Percentiles rank a stretch among this genome's conserved stretches.
Conservation (phyloP, 1,140 invertebrate genomes). For the Stenopsyche tienmushanensis region DNA sequence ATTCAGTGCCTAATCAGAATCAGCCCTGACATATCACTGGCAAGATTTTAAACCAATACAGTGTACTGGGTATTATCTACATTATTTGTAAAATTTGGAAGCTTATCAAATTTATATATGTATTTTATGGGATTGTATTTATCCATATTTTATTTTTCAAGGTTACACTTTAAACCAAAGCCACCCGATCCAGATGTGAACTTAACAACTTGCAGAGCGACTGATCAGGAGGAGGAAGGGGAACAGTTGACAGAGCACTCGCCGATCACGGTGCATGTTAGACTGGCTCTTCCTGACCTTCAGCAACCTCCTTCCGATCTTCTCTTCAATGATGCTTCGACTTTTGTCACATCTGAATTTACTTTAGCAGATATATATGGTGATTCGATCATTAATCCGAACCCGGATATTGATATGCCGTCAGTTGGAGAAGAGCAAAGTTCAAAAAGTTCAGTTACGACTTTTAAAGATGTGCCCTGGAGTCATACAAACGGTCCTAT, state of each 20-base stretch:
- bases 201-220: conserved; percentile 28
- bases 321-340: conserved; percentile 49
- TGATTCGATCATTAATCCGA: conserved; percentile 42
- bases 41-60: no score
- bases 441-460: not conserved
- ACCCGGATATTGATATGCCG: conserved; percentile 40
- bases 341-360: conserved; percentile 55
- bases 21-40: no score
- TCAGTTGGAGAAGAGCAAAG: not conserved
- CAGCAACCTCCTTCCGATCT: conserved; percentile 45
- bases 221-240: conserved; percentile 45
- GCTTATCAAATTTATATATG: no score
- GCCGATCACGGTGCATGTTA: conserved; percentile 59
- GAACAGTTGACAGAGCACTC: conserved; percentile 55
- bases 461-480: conserved; percentile 6
- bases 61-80: no score
- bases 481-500: conserved; percentile 30
- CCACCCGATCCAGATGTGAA: conserved; percentile 51
- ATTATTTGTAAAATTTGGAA: no score
- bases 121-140: no score
- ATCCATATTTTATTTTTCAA: conserved; percentile 46
- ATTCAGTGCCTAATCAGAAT: conserved; percentile 41
- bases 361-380: conserved; percentile 51
- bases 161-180: conserved; percentile 77
- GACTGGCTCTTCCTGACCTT: conserved; percentile 46